Conservation (phyloP, 2,113 vertebrate genomes). For the Mastomys coucha region DNA sequence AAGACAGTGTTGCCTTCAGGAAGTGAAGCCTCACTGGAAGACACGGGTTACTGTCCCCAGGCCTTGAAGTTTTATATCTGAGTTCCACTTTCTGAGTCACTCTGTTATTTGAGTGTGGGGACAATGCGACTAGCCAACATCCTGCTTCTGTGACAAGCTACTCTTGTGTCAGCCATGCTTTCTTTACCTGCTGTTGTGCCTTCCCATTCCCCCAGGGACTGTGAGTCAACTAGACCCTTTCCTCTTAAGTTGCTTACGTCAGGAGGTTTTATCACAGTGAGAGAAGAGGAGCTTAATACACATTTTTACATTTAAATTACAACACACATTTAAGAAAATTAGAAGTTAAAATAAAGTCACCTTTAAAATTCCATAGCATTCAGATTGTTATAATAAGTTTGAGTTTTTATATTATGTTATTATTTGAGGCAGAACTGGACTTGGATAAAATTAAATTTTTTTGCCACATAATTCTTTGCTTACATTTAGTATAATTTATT, state of each 20-base stretch:
- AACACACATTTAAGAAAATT: background rate
- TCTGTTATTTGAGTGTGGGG: background rate
- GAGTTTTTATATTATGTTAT: background rate
- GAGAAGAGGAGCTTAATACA: background rate
- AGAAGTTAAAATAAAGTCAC: background rate
- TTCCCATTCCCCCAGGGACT: background rate
- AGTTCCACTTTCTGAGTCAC: background rate
- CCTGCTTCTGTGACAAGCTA: background rate
- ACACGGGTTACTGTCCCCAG: background rate
- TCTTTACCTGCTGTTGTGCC: background rate
- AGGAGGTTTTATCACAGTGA: background rate
- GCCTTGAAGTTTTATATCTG: background rate
- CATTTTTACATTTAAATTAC: too few relatives aligned
- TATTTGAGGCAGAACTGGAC: background rate
- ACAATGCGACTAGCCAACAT: too few relatives aligned
- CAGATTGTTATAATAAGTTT: constrained; percentile 36
- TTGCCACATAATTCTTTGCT: constrained; percentile 35
- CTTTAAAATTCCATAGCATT: constrained; percentile 9
- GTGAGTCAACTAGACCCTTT: background rate
- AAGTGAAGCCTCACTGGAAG: background rate
- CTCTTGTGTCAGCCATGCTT: background rate
- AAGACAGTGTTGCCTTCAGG: background rate
- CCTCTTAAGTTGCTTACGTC: background rate
- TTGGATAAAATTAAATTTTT: constrained; percentile 39
- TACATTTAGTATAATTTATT: background rate